Evolutionary conservation across 2,888 invertebrate genomes (phyloP).

Genomic region (Rhogogaster chlorosoma): DNA sequence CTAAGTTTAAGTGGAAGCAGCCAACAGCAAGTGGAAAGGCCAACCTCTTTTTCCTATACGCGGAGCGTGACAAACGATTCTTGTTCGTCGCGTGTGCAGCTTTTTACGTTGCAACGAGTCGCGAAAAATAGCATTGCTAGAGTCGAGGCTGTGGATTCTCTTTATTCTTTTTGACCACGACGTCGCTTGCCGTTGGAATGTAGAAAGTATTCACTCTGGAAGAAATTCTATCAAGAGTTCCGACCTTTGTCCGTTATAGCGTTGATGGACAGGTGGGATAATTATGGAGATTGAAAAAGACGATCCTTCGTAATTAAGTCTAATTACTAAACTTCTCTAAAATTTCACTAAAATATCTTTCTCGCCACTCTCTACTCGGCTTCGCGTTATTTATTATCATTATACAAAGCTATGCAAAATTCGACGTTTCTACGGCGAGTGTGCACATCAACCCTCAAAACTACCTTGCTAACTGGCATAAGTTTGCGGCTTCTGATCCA

Average conservation of each 20-base stretch:
- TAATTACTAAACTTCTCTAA: conserved; percentile 26
- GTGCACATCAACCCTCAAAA: conserved; percentile 38
- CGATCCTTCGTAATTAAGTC: conserved; percentile 30
- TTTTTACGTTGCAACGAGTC: conserved; percentile 29
- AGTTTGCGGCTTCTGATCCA: conserved; percentile 71
- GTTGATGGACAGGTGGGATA: conserved; percentile 46
- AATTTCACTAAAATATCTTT: not conserved
- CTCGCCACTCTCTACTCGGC: not conserved
- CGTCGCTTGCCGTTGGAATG: not conserved
- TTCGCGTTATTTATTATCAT: not conserved
- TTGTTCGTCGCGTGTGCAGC: conserved; percentile 39
- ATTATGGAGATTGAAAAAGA: conserved; percentile 48
- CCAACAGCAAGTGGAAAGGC: conserved; percentile 25
- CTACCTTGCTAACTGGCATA: conserved; percentile 66
- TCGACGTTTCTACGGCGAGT: conserved; percentile 2
- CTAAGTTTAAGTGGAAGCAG: conserved; percentile 41
- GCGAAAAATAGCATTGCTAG: conserved; percentile 39
- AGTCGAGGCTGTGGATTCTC: not conserved
- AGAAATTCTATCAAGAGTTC: conserved; percentile 20
- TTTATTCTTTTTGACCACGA: conserved; percentile 24
- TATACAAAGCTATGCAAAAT: conserved; percentile 28
- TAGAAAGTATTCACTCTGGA: not conserved
- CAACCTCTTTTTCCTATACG: conserved; percentile 34
- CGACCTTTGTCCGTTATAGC: not conserved
- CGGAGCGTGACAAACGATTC: conserved; percentile 50